These are phyloP conservation scores for Acleris laterana DNA, from an alignment of 2,888 invertebrate species.

Conservation along the genomic window DNA sequence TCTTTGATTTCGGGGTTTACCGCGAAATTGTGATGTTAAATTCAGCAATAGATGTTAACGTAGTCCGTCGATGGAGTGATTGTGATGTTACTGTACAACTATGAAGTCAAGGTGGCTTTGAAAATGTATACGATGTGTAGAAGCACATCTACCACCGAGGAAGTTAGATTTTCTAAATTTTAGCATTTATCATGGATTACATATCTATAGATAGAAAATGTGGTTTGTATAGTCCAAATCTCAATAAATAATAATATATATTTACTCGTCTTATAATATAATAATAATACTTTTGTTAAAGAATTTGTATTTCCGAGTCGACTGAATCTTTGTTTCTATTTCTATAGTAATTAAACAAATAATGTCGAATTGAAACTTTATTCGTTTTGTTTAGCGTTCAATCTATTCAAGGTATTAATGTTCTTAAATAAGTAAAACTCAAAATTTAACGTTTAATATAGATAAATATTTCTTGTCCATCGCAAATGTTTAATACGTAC, in stretches of 20 bases:
- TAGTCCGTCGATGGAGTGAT: conserved; percentile 24
- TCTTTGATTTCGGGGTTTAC: not conserved
- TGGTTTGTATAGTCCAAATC: conserved; percentile 84
- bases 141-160: conserved; percentile 73
- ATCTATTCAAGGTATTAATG: conserved; percentile 65
- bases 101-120: conserved; percentile 60
- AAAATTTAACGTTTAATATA: conserved; percentile 34
- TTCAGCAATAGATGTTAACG: conserved; percentile 8
- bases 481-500: conserved; percentile 45
- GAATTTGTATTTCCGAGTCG: conserved; percentile 72
- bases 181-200: conserved; percentile 84
- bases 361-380: conserved; percentile 31
- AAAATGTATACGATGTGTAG: conserved; percentile 70
- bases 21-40: conserved; percentile 1
- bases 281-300: conserved; percentile 58
- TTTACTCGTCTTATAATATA: conserved; percentile 74
- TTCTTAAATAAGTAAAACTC: conserved; percentile 41
- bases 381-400: conserved; percentile 37
- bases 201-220: conserved; percentile 84
- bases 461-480: conserved; percentile 58
- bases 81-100: conserved; percentile 32
- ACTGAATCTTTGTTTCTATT: conserved; percentile 75
- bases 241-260: conserved; percentile 77
- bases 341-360: conserved; percentile 57
- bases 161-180: conserved; percentile 79